These are phyloP conservation scores for Lepilemur ruficaudatus DNA, from an alignment of 2,797 vertebrate species.

Conservation along the genomic window DNA sequence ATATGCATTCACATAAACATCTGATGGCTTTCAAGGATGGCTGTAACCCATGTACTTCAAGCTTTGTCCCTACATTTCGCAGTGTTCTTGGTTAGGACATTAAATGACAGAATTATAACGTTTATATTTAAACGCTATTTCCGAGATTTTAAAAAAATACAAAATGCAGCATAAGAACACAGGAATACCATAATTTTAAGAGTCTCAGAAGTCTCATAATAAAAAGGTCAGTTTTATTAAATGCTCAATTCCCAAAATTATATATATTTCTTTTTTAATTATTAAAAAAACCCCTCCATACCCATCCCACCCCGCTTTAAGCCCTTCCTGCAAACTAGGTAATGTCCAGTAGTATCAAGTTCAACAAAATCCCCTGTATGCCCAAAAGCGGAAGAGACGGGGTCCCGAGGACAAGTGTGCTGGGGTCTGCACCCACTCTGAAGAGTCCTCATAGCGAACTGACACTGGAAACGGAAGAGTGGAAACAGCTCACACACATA, in stretches of 20 bases:
- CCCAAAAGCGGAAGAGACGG: not conserved
- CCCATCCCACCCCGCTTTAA: not conserved
- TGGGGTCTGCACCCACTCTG: not conserved
- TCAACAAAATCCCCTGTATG: not conserved
- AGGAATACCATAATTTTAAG: not conserved
- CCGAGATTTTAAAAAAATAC: not conserved
- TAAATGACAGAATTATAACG: not conserved
- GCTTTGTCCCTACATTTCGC: not conserved
- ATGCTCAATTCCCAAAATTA: constrained; percentile 54
- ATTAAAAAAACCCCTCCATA: constrained; percentile 5
- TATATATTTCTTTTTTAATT: not conserved
- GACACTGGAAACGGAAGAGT: accelerated
- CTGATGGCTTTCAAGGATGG: not conserved
- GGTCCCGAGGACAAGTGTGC: not conserved
- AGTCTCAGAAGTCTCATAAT: not conserved
- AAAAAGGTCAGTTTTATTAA: constrained; percentile 59
- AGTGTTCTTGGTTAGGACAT: not conserved
- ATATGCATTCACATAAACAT: not conserved
- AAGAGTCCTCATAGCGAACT: not conserved
- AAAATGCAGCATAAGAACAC: not conserved
- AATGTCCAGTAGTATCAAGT: not conserved
- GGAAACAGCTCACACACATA: not conserved
- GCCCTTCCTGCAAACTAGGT: not conserved
- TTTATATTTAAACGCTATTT: not conserved
- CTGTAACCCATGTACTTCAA: not conserved